phyloP scores from a whole-genome alignment of 2,888 invertebrate species.

The Drosophila histrio region DNA sequence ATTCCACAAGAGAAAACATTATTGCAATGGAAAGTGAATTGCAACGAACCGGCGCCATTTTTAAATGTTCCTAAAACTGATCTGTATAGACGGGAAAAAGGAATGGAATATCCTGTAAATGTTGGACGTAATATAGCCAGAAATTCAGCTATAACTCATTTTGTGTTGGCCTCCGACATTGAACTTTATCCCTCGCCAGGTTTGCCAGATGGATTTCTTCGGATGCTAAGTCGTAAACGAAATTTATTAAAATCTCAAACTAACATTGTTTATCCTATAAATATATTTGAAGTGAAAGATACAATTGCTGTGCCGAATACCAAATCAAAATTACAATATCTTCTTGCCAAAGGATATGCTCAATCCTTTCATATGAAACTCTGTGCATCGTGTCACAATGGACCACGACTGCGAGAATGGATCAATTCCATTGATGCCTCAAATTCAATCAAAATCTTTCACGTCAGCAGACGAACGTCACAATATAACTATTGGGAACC shows the following conservation, averaged over 20 bases:
- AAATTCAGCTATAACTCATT: conserved; percentile 90
- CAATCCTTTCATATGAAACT: conserved; percentile 54
- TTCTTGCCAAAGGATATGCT: conserved; percentile 31
- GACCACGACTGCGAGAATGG: conserved; percentile 83
- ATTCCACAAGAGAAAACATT: conserved; percentile 48
- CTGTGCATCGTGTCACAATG: conserved; percentile 56
- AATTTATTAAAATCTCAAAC: conserved; percentile 80
- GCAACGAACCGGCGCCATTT: conserved; percentile 48
- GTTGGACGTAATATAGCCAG: conserved; percentile 93
- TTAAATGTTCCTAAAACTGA: background rate
- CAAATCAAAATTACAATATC: conserved; percentile 57
- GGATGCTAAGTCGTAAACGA: conserved; percentile 89
- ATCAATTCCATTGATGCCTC: conserved; percentile 24
- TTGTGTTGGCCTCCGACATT: conserved; percentile 92
- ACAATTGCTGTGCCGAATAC: conserved; percentile 47
- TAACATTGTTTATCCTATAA: conserved; percentile 54
- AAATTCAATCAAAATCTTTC: conserved; percentile 84
- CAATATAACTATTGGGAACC: conserved; percentile 93
- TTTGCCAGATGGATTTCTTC: conserved; percentile 89
- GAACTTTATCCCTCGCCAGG: conserved; percentile 93
- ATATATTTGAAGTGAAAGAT: conserved; percentile 58
- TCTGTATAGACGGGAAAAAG: conserved; percentile 85
- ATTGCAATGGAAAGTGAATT: conserved; percentile 43
- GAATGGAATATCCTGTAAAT: conserved; percentile 92
- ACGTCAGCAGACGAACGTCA: conserved; percentile 89